Percentiles rank a stretch among this genome's conserved stretches.
Evolutionary conservation across 2,797 vertebrate species (phyloP).

Genomic region (Eulemur mongoz): DNA sequence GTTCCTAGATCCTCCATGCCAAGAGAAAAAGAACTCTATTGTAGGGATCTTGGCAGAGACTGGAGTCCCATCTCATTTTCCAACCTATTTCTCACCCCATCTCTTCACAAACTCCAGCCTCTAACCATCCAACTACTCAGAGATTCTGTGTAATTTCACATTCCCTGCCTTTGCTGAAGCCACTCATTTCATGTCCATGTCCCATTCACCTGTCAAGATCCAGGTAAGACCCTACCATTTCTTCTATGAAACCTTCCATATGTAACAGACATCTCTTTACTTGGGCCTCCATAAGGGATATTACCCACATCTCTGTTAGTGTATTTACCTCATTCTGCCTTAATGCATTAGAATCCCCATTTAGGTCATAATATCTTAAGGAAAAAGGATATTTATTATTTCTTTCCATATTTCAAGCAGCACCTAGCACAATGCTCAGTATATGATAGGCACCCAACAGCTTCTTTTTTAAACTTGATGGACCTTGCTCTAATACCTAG

Average conservation of each 20-base stretch:
- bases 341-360: neutral
- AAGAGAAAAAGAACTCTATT: neutral
- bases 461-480: neutral
- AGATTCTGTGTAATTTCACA: neutral
- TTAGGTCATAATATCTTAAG: neutral
- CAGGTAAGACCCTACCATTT: neutral
- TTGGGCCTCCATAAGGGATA: neutral
- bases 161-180: neutral
- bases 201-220: neutral
- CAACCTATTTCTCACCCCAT: neutral
- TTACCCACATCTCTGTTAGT: neutral
- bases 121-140: neutral
- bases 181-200: neutral
- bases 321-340: neutral
- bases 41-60: neutral
- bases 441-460: neutral
- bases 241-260: neutral
- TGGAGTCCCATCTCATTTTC: neutral
- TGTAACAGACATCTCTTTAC: neutral
- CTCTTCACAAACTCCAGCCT: neutral
- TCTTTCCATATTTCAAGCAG: constrained; percentile 30
- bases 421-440: neutral
- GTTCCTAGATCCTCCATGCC: neutral
- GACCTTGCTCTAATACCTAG: neutral
- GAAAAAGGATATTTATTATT: neutral